These are phyloP conservation scores for Phoxinus phoxinus DNA, from an alignment of 2,113 vertebrate species.

Conservation along the genomic window DNA sequence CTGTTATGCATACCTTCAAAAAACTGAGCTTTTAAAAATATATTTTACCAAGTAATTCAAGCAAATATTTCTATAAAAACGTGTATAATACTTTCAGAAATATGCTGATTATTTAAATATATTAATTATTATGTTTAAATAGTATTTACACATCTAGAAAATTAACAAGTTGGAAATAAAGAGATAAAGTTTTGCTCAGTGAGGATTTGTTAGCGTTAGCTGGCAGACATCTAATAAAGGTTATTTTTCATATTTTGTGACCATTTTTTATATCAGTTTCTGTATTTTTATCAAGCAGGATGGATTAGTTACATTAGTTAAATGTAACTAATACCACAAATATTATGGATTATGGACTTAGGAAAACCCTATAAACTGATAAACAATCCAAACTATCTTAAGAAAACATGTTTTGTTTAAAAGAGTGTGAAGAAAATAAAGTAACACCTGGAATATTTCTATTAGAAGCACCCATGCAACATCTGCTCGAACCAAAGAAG, in stretches of 20 bases:
- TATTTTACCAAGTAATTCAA: neutral
- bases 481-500: neutral
- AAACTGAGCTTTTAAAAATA: neutral
- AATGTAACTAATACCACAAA: neutral
- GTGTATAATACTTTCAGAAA: neutral
- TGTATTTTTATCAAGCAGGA: neutral
- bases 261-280: neutral
- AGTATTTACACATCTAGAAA: neutral
- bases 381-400: too few species aligned
- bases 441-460: neutral
- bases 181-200: neutral
- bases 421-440: too few species aligned
- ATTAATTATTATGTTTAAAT: neutral
- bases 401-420: too few species aligned
- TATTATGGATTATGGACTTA: neutral
- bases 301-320: neutral
- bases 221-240: neutral
- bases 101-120: neutral
- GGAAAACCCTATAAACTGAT: neutral
- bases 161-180: neutral
- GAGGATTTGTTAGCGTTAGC: neutral
- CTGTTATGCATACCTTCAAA: neutral
- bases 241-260: constrained; percentile 44
- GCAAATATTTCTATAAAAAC: neutral
- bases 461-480: neutral